These are phyloP conservation scores for Hypsopygia costalis DNA, from an alignment of 2,888 invertebrate genomes.

Conservation along the genomic window DNA sequence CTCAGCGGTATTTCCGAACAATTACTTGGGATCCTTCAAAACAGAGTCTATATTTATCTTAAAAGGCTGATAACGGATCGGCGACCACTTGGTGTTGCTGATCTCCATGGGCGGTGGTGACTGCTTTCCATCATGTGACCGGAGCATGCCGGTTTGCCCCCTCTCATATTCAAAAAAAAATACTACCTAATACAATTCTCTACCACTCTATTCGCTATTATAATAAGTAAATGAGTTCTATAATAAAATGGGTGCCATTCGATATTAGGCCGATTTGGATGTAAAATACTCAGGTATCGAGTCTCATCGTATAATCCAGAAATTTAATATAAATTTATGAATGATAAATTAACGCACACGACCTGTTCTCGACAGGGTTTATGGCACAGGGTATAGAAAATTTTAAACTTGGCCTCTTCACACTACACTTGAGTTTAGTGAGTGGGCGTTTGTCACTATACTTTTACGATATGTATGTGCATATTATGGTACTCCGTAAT, in stretches of 20 bases:
- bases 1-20: too few relatives aligned
- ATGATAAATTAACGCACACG: slow-evolving; percentile 17
- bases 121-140: too few relatives aligned
- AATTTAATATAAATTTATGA: slow-evolving; percentile 21
- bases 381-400: background rate
- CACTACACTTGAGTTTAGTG: background rate
- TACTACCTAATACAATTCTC: too few relatives aligned
- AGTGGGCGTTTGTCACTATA: slow-evolving; percentile 1
- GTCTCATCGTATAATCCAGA: slow-evolving; percentile 23
- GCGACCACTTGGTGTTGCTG: too few relatives aligned
- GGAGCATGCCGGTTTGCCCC: too few relatives aligned
- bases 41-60: too few relatives aligned
- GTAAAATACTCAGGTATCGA: slow-evolving; percentile 19
- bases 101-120: too few relatives aligned
- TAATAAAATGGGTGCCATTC: slow-evolving; percentile 11
- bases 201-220: too few relatives aligned
- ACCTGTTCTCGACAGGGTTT: slow-evolving; percentile 3
- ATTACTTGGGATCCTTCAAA: too few relatives aligned
- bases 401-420: background rate
- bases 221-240: background rate
- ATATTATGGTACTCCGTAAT: too few relatives aligned
- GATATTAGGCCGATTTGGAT: slow-evolving; percentile 18
- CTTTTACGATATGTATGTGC: background rate
- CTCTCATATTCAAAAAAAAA: too few relatives aligned
- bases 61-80: too few relatives aligned